Conservation (phyloP, 1,140 invertebrate species). For the Rhizoglyphus robini region DNA sequence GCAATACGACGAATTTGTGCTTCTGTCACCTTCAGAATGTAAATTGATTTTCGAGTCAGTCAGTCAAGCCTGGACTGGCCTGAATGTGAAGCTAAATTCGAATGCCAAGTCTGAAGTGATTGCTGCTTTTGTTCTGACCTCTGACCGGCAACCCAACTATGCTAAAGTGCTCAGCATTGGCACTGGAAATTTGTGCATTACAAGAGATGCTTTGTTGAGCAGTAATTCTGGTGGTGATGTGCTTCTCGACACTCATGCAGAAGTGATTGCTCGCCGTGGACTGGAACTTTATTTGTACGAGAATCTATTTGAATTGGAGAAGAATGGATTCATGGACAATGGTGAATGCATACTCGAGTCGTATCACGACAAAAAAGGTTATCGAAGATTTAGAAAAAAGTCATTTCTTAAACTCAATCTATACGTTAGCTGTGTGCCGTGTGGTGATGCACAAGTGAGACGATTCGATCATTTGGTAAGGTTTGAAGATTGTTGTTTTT, state of each 20-base stretch:
- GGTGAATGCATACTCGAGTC: constrained; percentile 48
- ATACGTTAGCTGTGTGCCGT: constrained; percentile 93
- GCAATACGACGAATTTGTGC: no score
- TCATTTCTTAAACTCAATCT: constrained; percentile 53
- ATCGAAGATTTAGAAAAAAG: constrained; percentile 23
- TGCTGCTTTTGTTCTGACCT: constrained; percentile 37
- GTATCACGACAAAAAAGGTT: constrained; percentile 26
- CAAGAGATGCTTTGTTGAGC: constrained; percentile 35
- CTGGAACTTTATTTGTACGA: constrained; percentile 36
- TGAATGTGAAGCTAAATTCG: no score
- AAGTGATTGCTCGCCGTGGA: constrained; percentile 36
- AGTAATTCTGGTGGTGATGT: constrained; percentile 31
- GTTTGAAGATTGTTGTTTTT: constrained; percentile 29
- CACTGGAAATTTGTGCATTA: constrained; percentile 37
- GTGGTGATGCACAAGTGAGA: constrained; percentile 54
- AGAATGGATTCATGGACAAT: constrained; percentile 12
- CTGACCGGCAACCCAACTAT: constrained; percentile 28
- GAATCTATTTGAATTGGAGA: constrained; percentile 28
- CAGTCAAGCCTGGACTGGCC: no score
- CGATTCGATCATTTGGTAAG: no score
- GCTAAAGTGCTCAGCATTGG: constrained; percentile 33
- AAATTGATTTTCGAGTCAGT: no score
- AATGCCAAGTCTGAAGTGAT: constrained; percentile 28
- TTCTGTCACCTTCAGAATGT: no score
- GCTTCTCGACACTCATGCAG: constrained; percentile 39